phyloP scores from a whole-genome alignment of 92 coral and sea anemone species.

The Zoanthus sociatus region DNA sequence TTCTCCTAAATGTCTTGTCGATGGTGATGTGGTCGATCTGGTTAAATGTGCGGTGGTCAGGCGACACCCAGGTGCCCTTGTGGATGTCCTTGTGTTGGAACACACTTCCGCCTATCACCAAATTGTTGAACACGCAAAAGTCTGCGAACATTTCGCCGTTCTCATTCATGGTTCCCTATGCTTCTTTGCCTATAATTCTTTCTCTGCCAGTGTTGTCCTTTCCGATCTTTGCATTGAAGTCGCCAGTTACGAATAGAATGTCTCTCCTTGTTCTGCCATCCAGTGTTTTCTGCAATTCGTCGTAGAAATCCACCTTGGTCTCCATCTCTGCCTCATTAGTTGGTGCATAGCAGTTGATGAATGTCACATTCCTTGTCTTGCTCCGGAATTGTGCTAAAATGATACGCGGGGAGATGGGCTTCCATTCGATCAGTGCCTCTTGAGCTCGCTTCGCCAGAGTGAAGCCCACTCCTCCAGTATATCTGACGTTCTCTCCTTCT shows the following conservation, averaged over 20 bases:
- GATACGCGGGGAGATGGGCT: conserved; percentile 9
- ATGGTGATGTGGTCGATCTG: conserved; percentile 28
- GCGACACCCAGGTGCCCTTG: conserved; percentile 32
- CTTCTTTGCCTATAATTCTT: conserved; percentile 2
- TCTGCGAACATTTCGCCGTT: not conserved
- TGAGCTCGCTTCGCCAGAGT: not conserved
- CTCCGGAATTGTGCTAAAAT: conserved; percentile 11
- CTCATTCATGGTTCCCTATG: conserved; percentile 15
- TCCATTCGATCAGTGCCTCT: not conserved
- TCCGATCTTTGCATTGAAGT: conserved; percentile 38
- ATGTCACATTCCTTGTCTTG: conserved; percentile 7
- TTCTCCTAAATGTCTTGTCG: not conserved
- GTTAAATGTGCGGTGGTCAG: conserved; percentile 12
- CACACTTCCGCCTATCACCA: conserved; percentile 4
- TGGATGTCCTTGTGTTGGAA: conserved; percentile 21
- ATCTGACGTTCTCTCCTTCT: not conserved
- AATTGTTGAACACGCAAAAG: conserved; percentile 10
- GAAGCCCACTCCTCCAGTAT: not conserved
- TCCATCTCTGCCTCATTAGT: conserved; percentile 3
- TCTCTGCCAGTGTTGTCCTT: conserved; percentile 31
- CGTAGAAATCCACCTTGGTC: conserved; percentile 19
- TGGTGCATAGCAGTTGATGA: conserved; percentile 25
- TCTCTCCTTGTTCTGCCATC: conserved; percentile 1
- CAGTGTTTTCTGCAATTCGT: conserved; percentile 1
- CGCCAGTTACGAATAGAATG: conserved; percentile 25